Evolutionary conservation across 2,888 invertebrate species (phyloP).

Genomic region (Pseudococcus viburni): DNA sequence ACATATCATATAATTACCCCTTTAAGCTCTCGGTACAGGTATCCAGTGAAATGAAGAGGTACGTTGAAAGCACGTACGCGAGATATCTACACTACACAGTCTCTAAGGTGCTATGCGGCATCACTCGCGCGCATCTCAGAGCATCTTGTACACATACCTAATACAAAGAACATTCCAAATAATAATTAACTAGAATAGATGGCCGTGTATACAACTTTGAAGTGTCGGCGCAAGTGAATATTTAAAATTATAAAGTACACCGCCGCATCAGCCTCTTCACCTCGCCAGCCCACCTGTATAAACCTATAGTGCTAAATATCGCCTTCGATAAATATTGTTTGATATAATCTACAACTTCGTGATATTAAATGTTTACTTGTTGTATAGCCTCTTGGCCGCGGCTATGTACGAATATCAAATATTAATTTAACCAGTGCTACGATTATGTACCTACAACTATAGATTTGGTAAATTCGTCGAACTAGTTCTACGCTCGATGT

Average conservation of each 20-base stretch:
- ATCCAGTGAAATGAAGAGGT: background rate
- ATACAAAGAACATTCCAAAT: conserved; percentile 55
- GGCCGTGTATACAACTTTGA: conserved; percentile 18
- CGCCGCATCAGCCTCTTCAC: background rate
- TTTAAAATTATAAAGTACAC: conserved; percentile 55
- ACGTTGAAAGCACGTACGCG: background rate
- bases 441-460: background rate
- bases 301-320: conserved; percentile 48
- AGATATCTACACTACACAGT: background rate
- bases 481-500: background rate
- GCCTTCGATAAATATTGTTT: conserved; percentile 57
- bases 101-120: background rate
- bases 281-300: background rate
- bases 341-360: conserved; percentile 45
- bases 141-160: background rate
- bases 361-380: conserved; percentile 53
- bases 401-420: conserved; percentile 2
- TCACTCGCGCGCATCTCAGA: background rate
- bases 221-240: conserved; percentile 57
- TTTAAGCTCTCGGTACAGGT: background rate
- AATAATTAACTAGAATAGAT: conserved; percentile 54
- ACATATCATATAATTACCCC: too few relatives aligned
- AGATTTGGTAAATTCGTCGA: background rate
- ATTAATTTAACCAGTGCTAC: conserved; percentile 16
- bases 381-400: background rate